phyloP scores from a whole-genome alignment of 2,797 vertebrate species.

The Scolopax rusticola region DNA sequence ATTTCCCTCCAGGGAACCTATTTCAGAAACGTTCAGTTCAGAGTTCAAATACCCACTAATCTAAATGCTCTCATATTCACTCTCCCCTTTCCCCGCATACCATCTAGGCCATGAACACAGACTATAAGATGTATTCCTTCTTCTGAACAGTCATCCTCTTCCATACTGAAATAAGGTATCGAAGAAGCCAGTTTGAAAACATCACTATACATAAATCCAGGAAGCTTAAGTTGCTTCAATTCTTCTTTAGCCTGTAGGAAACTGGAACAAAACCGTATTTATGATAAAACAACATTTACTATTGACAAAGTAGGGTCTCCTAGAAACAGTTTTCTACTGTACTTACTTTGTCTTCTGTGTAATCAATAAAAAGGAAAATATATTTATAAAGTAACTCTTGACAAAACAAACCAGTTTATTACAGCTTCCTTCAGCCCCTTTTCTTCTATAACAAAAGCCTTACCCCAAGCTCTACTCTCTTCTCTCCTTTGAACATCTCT shows the following conservation, averaged over 20 bases:
- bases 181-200: constrained; percentile 91
- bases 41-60: neutral
- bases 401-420: neutral
- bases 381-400: neutral
- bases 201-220: constrained; percentile 97
- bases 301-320: neutral
- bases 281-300: neutral
- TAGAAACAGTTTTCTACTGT: neutral
- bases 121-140: constrained; percentile 97
- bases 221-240: constrained; percentile 91
- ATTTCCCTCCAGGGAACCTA: neutral
- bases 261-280: constrained; percentile 76
- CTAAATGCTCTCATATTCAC: neutral
- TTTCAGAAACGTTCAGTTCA: neutral
- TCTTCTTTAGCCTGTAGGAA: constrained; percentile 96
- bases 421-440: neutral
- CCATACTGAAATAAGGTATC: constrained; percentile 93
- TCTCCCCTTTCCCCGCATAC: constrained; percentile 74
- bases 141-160: constrained; percentile 91
- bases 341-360: neutral
- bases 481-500: neutral
- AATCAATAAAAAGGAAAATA: neutral
- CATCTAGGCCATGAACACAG: constrained; percentile 97
- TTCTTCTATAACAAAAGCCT: neutral
- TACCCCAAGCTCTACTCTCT: neutral